Percentiles rank a stretch among this genome's conserved stretches.
Evolutionary conservation across 2,113 vertebrate species (phyloP).

Genomic region (Arothron firmamentum): DNA sequence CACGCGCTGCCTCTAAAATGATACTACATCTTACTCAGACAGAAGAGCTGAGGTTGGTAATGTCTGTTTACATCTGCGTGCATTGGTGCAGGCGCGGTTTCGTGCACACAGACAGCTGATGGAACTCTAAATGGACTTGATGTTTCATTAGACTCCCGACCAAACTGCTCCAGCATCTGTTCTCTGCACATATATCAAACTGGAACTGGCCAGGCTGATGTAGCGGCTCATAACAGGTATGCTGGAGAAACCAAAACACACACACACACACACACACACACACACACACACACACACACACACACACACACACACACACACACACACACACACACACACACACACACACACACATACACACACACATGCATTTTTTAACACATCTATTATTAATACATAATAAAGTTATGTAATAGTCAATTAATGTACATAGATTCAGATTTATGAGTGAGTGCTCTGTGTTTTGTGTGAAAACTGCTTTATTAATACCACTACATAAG

Average conservation of each 20-base stretch:
- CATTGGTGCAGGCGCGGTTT: background rate
- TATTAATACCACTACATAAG: no score
- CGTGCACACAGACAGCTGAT: constrained; percentile 35
- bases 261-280: no score
- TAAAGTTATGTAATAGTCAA: no score
- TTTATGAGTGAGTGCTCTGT: no score
- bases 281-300: no score
- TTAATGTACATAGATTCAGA: no score
- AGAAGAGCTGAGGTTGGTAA: constrained; percentile 12
- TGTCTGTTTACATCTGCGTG: constrained; percentile 24
- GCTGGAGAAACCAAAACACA: background rate
- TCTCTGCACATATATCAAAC: constrained; percentile 18
- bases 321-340: no score
- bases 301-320: no score
- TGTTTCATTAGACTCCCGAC: constrained; percentile 23
- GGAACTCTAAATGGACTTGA: constrained; percentile 31
- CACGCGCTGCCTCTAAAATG: constrained; percentile 24
- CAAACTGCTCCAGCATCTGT: constrained; percentile 13
- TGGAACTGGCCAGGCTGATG: constrained; percentile 5
- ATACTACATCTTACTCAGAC: constrained; percentile 23
- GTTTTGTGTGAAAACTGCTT: no score
- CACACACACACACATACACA: no score
- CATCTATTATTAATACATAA: no score
- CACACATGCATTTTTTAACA: no score
- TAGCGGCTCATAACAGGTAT: background rate